These are phyloP conservation scores for Elgaria multicarinata DNA, from an alignment of 2,113 vertebrate species.

Conservation along the genomic window DNA sequence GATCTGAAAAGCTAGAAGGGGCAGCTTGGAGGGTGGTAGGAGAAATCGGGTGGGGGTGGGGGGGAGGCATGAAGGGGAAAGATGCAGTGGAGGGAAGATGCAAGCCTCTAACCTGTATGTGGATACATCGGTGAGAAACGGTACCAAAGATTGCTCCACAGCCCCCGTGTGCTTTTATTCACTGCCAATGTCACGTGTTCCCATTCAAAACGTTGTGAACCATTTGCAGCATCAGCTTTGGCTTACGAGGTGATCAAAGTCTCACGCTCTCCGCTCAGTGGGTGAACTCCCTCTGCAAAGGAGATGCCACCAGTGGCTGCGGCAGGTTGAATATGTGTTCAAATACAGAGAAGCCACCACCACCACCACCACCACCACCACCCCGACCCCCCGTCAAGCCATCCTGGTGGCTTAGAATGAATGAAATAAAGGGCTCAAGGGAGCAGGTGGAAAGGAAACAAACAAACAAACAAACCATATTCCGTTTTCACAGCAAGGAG, in stretches of 20 bases:
- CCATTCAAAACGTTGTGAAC: not conserved
- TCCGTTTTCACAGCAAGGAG: not conserved
- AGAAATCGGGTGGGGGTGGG: too few species aligned
- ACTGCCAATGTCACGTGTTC: not conserved
- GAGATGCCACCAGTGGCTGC: not conserved
- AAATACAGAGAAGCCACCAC: accelerated
- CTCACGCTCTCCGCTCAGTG: accelerated
- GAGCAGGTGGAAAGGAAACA: not conserved
- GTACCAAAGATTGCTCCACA: accelerated
- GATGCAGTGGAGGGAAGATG: not conserved
- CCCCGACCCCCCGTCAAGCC: not conserved
- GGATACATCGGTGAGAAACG: not conserved
- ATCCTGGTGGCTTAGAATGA: not conserved
- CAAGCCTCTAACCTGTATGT: not conserved
- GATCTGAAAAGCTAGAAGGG: conserved; percentile 46
- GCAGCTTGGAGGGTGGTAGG: conserved; percentile 30
- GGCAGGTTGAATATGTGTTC: not conserved
- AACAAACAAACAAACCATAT: not conserved
- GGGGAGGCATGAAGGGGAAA: too few species aligned
- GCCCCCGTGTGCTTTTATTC: not conserved
- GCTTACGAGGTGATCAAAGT: not conserved
- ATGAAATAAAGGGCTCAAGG: not conserved
- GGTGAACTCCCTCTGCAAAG: not conserved
- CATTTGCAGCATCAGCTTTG: not conserved
- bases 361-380: too few species aligned